A percentile compares a stretch with the other conserved stretches of the same genome.
These are phyloP conservation scores for Manis javanica DNA, from an alignment of 2,797 vertebrate genomes.

Conservation along the genomic window DNA sequence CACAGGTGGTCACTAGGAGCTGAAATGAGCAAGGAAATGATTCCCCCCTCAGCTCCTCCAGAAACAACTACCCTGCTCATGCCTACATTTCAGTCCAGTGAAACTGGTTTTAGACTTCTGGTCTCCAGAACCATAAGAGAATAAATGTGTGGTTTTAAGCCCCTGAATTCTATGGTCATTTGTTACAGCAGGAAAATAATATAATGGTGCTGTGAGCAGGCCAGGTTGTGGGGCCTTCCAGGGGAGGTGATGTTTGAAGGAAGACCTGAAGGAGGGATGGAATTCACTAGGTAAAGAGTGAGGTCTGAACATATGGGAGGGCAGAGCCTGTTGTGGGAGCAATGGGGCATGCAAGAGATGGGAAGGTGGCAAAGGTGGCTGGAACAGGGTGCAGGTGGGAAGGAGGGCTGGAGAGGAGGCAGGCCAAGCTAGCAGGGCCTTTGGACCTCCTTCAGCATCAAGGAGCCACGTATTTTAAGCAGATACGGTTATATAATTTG, in stretches of 20 bases:
- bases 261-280: neutral
- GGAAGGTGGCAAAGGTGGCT: neutral
- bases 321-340: neutral
- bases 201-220: neutral
- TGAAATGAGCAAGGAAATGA: neutral
- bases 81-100: neutral
- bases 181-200: neutral
- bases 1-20: neutral
- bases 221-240: neutral
- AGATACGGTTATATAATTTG: neutral
- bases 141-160: neutral
- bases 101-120: neutral
- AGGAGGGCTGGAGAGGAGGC: neutral
- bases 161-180: neutral
- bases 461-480: neutral
- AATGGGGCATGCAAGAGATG: neutral
- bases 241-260: neutral
- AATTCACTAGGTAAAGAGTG: neutral
- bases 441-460: accelerated
- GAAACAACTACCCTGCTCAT: neutral
- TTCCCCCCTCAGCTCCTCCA: neutral
- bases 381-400: neutral
- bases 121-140: neutral
- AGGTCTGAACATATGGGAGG: neutral
- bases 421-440: accelerated